Evolutionary conservation across 2,113 vertebrate species (phyloP).

Genomic region (Meles meles): DNA sequence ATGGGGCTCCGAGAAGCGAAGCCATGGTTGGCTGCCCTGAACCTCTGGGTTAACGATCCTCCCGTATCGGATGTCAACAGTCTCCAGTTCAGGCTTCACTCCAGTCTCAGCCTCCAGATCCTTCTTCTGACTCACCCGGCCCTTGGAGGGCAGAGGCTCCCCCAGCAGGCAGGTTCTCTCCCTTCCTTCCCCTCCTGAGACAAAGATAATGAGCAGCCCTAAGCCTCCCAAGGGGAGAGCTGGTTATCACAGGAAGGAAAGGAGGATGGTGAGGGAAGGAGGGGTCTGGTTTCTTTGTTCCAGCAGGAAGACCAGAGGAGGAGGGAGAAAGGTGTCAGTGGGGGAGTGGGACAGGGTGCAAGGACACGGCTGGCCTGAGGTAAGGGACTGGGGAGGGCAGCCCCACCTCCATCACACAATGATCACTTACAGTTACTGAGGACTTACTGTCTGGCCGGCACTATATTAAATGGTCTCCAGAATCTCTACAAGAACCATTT

Average conservation of each 20-base stretch:
- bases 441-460: not conserved
- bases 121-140: not conserved
- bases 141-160: not conserved
- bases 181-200: conserved; percentile 52
- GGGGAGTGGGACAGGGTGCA: not conserved
- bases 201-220: conserved; percentile 71
- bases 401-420: accelerated
- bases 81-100: not conserved
- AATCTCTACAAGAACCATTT: not conserved
- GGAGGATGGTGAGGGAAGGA: not conserved
- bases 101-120: not conserved
- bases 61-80: not conserved
- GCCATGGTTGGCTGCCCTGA: not conserved
- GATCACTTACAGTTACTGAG: not conserved
- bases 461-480: not conserved
- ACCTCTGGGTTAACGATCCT: not conserved
- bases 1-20: not conserved
- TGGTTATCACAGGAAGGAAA: conserved; percentile 60
- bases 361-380: not conserved
- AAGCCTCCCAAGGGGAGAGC: not conserved
- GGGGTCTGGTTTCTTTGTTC: conserved; percentile 18
- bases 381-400: not conserved
- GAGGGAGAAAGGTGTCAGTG: not conserved
- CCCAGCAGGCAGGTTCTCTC: not conserved
- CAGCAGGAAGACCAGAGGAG: not conserved